These are phyloP conservation scores for cattle (Bos taurus) DNA, from an alignment of 2,113 vertebrate species.

Conservation along the genomic window DNA sequence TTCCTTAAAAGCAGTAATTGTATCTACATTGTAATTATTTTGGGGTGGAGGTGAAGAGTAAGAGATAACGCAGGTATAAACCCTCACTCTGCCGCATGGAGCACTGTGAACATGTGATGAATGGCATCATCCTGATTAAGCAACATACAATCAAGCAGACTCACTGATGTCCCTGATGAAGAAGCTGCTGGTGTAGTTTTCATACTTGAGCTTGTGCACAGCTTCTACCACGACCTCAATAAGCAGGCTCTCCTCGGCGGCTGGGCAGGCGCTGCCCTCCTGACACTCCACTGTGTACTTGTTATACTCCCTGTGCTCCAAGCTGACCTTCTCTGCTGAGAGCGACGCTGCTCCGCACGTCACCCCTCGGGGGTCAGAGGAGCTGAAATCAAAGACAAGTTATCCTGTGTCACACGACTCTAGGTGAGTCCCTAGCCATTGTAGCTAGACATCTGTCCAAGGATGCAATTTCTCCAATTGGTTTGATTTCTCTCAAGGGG, in stretches of 20 bases:
- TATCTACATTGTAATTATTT: background rate
- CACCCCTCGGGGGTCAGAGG: constrained; percentile 45
- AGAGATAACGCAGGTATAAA: background rate
- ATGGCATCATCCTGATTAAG: background rate
- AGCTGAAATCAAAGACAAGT: constrained; percentile 43
- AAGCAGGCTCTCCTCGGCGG: constrained; percentile 78
- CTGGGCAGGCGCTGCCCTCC: constrained; percentile 69
- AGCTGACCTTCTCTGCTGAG: constrained; percentile 39
- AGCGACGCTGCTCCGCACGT: constrained; percentile 66
- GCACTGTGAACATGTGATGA: background rate
- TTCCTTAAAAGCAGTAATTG: background rate
- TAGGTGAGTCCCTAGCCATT: background rate
- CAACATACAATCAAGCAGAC: background rate
- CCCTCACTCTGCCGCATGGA: background rate
- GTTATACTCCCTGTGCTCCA: background rate
- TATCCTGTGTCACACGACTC: background rate
- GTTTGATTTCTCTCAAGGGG: background rate
- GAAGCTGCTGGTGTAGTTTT: constrained; percentile 80
- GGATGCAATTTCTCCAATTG: background rate
- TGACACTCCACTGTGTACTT: constrained; percentile 69
- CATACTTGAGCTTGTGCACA: constrained; percentile 73
- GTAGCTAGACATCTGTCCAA: background rate
- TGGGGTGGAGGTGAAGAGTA: background rate
- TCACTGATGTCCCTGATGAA: constrained; percentile 84
- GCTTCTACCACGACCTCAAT: constrained; percentile 69